Base-by-base conservation (phyloP, 2,113 vertebrate species). In the Pygoscelis adeliae region DNA sequence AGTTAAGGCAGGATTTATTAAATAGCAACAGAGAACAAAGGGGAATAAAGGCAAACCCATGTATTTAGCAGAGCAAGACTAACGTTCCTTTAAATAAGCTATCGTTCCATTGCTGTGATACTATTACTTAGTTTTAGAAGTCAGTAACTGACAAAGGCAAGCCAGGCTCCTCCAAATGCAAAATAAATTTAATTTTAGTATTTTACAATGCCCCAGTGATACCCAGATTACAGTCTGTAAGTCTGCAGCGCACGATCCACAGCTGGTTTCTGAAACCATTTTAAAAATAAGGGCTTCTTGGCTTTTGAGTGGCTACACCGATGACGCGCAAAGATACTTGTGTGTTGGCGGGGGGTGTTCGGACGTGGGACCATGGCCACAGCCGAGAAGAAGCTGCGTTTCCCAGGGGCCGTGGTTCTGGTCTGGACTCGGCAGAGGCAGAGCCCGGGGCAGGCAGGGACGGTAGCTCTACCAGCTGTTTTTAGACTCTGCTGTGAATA, bases 301-400 rank as follows among this genome's bases (percentile, higher is more conserved):
- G 38, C 17, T 42, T 63, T 53, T 53, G 15, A 13, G 21, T 36
- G 47, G 38, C 58, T 25, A 3, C 2, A 0, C 32, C 3, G 20
- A 25, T 36, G 69, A 7, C 9, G 9, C 7, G 1, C 38, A 26
- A 5, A 36, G 16, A 26, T 29, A 13, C 4, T 2, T 15, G 10
- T 7, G 38, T 26, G 32, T 9, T 30, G 30, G 56, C 36, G 17
- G 25, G 2, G 25, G 32, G 32, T 44, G 26, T 25, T n/a, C 8
- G 20, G 26, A 25, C 19, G 81, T 25, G 52, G 56, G 46, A 25
- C 36, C 1, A 1, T 52, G 3, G 2, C 19, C 56, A 3, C 9
- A 29, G 30, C 38, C 10, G 3, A 38, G 58, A 53, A 73, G 16
- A 53, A 46, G 21, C 32, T 10, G 44, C 13, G 11, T 85, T 47